Evolutionary conservation across 23 tunicate genomes (phyloP).

Genomic region (Oikopleura dioica): DNA sequence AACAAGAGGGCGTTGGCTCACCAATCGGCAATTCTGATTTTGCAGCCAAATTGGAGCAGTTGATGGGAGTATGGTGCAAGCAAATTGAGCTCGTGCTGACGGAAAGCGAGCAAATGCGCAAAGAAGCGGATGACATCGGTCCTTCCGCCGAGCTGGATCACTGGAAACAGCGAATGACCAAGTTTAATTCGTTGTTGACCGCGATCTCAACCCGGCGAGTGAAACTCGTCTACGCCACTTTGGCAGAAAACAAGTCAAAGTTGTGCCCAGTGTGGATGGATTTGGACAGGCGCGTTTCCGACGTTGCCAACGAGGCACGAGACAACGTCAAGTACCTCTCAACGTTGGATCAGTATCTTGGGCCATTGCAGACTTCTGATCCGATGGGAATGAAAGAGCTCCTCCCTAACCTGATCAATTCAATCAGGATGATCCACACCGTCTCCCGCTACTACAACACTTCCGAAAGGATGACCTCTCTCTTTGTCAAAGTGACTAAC

Average conservation of each 20-base stretch:
- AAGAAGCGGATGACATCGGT: slow-evolving; percentile 98
- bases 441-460: slow-evolving; percentile 89
- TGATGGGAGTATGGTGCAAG: slow-evolving; percentile 87
- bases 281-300: slow-evolving; percentile 78
- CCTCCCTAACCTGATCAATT: slow-evolving; percentile 72
- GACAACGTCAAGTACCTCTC: slow-evolving; percentile 94
- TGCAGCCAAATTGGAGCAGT: slow-evolving; percentile 46
- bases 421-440: slow-evolving; percentile 98
- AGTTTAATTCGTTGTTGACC: slow-evolving; percentile 78
- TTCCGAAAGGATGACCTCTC: slow-evolving; percentile 86
- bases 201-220: slow-evolving; percentile 57
- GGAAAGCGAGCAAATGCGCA: slow-evolving; percentile 87
- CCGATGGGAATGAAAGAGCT: slow-evolving; percentile 94
- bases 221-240: slow-evolving; percentile 43
- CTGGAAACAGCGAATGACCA: slow-evolving; percentile 89
- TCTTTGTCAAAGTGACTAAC: slow-evolving; percentile 89
- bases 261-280: slow-evolving; percentile 51
- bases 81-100: slow-evolving; percentile 97
- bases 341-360: slow-evolving; percentile 66
- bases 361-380: slow-evolving; percentile 71
- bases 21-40: slow-evolving; percentile 64
- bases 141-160: slow-evolving; percentile 97
- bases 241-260: slow-evolving; percentile 27
- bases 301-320: slow-evolving; percentile 92
- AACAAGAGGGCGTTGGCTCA: slow-evolving; percentile 11